These are phyloP conservation scores for Meriones psammophilus DNA, from an alignment of 2,797 vertebrate species.

Conservation along the genomic window DNA sequence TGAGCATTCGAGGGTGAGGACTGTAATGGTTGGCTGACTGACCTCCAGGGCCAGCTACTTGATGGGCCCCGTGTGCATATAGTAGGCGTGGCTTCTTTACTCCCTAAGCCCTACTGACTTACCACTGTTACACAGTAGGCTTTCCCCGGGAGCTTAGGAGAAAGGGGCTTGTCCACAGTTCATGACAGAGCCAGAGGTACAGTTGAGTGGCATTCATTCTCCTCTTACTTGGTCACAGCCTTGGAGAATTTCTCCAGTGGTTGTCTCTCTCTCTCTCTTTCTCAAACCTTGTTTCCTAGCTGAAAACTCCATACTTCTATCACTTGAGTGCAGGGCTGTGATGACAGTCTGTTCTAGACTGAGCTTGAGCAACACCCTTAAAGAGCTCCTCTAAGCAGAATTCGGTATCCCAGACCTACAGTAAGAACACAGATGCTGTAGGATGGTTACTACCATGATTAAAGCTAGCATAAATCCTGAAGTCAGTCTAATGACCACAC, in stretches of 20 bases:
- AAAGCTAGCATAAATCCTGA: background rate
- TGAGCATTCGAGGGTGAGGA: background rate
- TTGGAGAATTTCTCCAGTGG: background rate
- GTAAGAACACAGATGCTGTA: background rate
- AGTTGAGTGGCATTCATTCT: background rate
- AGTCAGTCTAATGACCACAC: background rate
- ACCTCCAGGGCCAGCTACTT: background rate
- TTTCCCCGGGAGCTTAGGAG: background rate
- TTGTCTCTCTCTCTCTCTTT: background rate
- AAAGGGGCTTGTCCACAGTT: background rate
- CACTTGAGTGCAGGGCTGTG: background rate
- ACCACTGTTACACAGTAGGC: background rate
- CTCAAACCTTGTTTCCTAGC: background rate
- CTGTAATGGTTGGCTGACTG: accelerated
- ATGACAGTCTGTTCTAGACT: background rate
- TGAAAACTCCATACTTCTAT: slow-evolving; percentile 28
- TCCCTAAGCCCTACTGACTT: background rate
- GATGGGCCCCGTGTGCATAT: accelerated
- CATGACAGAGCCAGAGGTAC: background rate
- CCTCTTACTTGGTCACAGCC: background rate
- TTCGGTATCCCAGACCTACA: background rate
- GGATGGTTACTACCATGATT: background rate
- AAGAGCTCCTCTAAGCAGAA: background rate
- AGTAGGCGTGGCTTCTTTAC: background rate
- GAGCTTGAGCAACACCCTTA: background rate